A percentile compares a stretch with the other conserved stretches of the same genome.
Evolutionary conservation across 2,888 invertebrate species (phyloP).

Genomic region (Encarsia formosa): DNA sequence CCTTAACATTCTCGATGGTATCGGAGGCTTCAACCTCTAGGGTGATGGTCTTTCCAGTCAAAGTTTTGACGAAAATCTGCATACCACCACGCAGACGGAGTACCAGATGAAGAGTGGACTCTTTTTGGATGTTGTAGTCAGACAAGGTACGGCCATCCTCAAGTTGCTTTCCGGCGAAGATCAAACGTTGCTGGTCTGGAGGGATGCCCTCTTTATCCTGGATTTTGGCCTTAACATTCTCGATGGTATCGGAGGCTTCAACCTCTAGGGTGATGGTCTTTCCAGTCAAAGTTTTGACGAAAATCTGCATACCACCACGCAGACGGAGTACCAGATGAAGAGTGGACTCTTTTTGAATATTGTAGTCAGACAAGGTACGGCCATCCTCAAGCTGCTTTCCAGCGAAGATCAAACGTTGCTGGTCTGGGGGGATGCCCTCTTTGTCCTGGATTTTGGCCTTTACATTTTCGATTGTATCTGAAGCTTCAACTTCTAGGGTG

Average conservation of each 20-base stretch:
- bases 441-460: conserved; percentile 36
- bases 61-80: conserved; percentile 39
- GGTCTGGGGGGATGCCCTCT: conserved; percentile 69
- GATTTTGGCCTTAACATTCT: conserved; percentile 38
- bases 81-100: conserved; percentile 36
- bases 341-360: conserved; percentile 92
- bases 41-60: conserved; percentile 37
- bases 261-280: conserved; percentile 41
- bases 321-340: conserved; percentile 83
- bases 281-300: conserved; percentile 35
- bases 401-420: conserved; percentile 87
- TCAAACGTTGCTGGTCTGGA: conserved; percentile 38
- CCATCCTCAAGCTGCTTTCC: conserved; percentile 96
- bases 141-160: conserved; percentile 38
- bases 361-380: conserved; percentile 87
- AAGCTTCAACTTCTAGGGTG: conserved; percentile 33
- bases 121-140: conserved; percentile 39
- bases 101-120: conserved; percentile 37
- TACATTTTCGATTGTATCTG: conserved; percentile 33
- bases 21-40: conserved; percentile 34
- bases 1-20: conserved; percentile 34
- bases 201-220: conserved; percentile 40
- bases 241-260: conserved; percentile 37
- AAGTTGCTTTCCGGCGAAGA: conserved; percentile 38
- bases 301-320: conserved; percentile 68